Percentiles rank a stretch among this genome's conserved stretches.
phyloP scores from a whole-genome alignment of 2,113 vertebrate species.

The Ceyx cyanopectus region DNA sequence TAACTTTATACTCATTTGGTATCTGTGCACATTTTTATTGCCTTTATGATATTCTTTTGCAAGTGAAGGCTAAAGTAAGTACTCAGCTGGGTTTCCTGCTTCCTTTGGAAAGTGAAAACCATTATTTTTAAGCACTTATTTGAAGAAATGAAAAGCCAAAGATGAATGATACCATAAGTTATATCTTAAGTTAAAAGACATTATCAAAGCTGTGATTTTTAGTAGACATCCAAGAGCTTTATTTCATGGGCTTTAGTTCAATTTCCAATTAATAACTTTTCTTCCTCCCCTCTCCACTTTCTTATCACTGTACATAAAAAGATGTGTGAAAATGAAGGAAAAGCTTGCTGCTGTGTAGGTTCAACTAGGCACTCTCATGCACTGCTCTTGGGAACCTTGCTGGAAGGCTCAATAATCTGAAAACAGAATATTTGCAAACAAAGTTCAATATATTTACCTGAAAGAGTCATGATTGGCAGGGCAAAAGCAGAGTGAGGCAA shows the following conservation, averaged over 20 bases:
- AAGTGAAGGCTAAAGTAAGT: slow-evolving; percentile 28
- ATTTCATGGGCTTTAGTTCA: slow-evolving; percentile 18
- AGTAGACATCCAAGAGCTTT: slow-evolving; percentile 24
- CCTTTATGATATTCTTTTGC: slow-evolving; percentile 19
- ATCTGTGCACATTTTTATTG: slow-evolving; percentile 16
- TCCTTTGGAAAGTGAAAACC: slow-evolving; percentile 25
- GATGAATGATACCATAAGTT: slow-evolving; percentile 42
- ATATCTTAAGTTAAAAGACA: slow-evolving; percentile 34
- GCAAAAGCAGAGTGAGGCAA: neutral
- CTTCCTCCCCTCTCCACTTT: neutral
- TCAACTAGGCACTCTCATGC: neutral
- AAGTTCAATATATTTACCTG: neutral
- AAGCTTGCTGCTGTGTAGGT: neutral
- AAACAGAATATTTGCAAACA: neutral
- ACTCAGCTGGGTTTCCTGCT: slow-evolving; percentile 18
- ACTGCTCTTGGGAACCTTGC: neutral
- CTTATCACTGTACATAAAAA: slow-evolving; percentile 17
- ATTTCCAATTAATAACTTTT: slow-evolving; percentile 49
- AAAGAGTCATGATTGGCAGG: neutral
- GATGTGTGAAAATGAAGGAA: neutral
- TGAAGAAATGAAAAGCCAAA: slow-evolving; percentile 52
- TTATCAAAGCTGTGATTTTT: slow-evolving; percentile 57
- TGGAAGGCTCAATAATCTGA: neutral
- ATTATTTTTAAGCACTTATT: slow-evolving; percentile 57
- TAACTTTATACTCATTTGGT: slow-evolving; percentile 17